A percentile compares a stretch with the other conserved stretches of the same genome.
These are phyloP conservation scores for Euplagia quadripunctaria DNA, from an alignment of 2,888 invertebrate species.

Conservation along the genomic window DNA sequence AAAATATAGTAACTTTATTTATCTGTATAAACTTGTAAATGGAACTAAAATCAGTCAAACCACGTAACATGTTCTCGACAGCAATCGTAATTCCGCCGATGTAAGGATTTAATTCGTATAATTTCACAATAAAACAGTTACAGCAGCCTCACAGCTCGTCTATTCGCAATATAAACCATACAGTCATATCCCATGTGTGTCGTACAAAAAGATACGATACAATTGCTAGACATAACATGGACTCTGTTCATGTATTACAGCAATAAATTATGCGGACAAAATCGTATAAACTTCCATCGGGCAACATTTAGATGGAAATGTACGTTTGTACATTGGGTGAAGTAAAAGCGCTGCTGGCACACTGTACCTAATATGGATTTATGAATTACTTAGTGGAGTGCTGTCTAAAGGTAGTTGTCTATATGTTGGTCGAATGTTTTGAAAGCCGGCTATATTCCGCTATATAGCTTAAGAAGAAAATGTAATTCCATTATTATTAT, in stretches of 20 bases:
- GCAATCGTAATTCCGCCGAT: not conserved
- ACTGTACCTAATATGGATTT: not conserved
- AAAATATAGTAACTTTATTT: too few species aligned
- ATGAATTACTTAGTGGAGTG: not conserved
- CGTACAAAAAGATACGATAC: not conserved
- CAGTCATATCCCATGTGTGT: not conserved
- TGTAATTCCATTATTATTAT: too few species aligned
- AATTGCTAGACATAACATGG: not conserved
- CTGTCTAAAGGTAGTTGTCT: not conserved
- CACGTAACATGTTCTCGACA: not conserved
- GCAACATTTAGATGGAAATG: not conserved
- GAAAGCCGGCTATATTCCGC: not conserved
- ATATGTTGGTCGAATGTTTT: not conserved
- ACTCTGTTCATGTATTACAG: not conserved
- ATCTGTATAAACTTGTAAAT: not conserved
- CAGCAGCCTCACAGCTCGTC: not conserved
- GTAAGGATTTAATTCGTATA: not conserved
- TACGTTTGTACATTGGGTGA: not conserved
- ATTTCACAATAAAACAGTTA: not conserved
- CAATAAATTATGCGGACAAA: not conserved
- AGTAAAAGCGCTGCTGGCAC: not conserved
- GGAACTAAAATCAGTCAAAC: not conserved
- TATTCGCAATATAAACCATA: not conserved
- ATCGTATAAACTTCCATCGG: not conserved
- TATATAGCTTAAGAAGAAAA: too few species aligned